Evolutionary conservation across 2,797 vertebrate genomes (phyloP), one percentile per base, ranked within the genome.

Genomic region (Malacoraja senta): DNA sequence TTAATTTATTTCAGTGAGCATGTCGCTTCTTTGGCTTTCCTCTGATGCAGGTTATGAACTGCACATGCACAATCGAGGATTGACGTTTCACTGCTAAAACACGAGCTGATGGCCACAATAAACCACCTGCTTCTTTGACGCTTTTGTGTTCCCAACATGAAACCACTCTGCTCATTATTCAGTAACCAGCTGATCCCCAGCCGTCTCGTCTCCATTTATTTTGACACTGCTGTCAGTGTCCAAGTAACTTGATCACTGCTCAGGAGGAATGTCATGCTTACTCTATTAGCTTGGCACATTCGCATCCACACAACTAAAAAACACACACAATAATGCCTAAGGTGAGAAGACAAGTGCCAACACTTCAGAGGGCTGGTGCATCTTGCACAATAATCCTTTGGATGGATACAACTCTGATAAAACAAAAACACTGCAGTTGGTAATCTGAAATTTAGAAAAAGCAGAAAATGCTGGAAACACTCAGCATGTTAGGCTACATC

Each of bases 191-290:
- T 92, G 90, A 92, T 74, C 35, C 38, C 24, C 21, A 58, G 90
- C 72, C 61, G 24, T n/a, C 24, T 74, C 35, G 29, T 35, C 71
- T 92, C 44, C 90, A 72, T 76, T 76, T 74, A 58, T n/a, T 92
- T 88, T 92, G 72, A 76, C 90, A 58, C 24, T 8, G 84, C 63
- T 35, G 63, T 88, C 84, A 68, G n/a, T 88, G 84, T 32, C 38
- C 29, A 44, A 92, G 71, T 92, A 92, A 74, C 90, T 53, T 35
- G 90, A 92, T 76, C 71, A 92, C 71, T 76, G 90, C 35, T 92
- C 71, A 38, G 90, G 24, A 58, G 71, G 71, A 92, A 76, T n/a
- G 88, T 26, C 71, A 38, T 35, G 38, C 68, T 26, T 74, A 68
- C n/a, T 90, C 86, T 90, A 88, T 65, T 88, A 68, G 63, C n/a